Evolutionary conservation across 1,140 invertebrate genomes (phyloP).

Genomic region (Diachasmimorpha longicaudata): DNA sequence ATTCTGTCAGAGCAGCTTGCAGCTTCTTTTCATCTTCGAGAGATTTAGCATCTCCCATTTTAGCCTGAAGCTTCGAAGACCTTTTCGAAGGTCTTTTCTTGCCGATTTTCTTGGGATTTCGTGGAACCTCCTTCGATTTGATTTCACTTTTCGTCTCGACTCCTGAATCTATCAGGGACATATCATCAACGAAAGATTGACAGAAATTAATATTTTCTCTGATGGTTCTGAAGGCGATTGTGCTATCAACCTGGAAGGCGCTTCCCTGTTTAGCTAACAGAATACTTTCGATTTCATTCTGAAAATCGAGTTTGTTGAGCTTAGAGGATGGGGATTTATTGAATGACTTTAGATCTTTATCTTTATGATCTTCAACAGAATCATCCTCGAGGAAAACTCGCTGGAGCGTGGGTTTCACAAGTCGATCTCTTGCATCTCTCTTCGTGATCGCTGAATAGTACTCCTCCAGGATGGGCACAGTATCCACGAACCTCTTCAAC

Average conservation of each 20-base stretch:
- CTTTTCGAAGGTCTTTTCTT: constrained; percentile 1
- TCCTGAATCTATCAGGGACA: background rate
- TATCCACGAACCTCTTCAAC: constrained; percentile 63
- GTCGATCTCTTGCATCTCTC: constrained; percentile 24
- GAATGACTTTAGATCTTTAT: background rate
- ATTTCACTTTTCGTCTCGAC: constrained; percentile 26
- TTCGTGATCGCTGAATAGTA: constrained; percentile 64
- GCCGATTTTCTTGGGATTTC: background rate
- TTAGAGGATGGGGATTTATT: background rate
- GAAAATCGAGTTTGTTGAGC: background rate
- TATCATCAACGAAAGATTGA: constrained; percentile 21
- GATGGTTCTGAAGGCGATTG: constrained; percentile 15
- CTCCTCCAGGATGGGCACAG: constrained; percentile 63
- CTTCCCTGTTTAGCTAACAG: background rate
- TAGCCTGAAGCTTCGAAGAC: background rate
- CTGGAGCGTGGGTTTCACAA: constrained; percentile 17
- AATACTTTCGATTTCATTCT: background rate
- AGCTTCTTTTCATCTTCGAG: background rate
- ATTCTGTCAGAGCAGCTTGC: constrained; percentile 53
- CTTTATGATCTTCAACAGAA: background rate
- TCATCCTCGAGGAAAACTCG: background rate
- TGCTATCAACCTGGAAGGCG: background rate
- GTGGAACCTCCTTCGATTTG: background rate
- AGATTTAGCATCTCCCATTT: background rate
- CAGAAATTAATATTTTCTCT: constrained; percentile 24